phyloP scores from a whole-genome alignment of 1,140 invertebrate species.

The Tetranychus urticae region DNA sequence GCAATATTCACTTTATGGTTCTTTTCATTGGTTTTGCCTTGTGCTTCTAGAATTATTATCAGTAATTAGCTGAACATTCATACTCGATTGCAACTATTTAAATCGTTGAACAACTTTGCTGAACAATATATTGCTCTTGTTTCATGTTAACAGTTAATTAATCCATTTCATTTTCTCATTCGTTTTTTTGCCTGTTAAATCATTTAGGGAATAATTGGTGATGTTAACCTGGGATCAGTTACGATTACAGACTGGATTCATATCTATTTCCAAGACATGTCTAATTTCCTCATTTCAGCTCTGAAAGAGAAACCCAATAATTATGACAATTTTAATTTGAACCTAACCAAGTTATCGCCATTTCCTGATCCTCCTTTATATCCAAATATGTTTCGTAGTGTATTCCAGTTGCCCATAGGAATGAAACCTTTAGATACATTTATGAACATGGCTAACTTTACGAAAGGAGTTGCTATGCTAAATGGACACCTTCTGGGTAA shows the following conservation, averaged over 20 bases:
- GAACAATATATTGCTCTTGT: no score
- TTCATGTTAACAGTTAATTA: no score
- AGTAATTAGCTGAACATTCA: no score
- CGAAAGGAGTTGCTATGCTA: constrained; percentile 42
- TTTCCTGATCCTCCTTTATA: background rate
- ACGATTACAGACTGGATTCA: background rate
- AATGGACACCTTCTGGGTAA: constrained; percentile 47
- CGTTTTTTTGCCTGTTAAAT: no score
- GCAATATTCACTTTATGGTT: no score
- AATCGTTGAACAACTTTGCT: no score
- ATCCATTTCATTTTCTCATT: no score
- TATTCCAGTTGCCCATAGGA: no score
- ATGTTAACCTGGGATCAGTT: background rate
- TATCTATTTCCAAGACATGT: background rate
- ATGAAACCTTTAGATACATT: constrained; percentile 31
- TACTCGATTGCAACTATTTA: no score
- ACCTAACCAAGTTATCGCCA: background rate
- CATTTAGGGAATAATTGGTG: background rate
- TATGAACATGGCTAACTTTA: constrained; percentile 36
- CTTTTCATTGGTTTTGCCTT: no score
- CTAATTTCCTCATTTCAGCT: background rate
- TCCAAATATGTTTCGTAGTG: background rate
- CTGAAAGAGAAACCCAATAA: background rate
- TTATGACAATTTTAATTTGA: background rate
- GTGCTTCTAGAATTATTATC: no score